Evolutionary conservation across 1,140 invertebrate species (phyloP), one percentile per base, ranked within the genome.

Genomic region (Brachystomella parvula): DNA sequence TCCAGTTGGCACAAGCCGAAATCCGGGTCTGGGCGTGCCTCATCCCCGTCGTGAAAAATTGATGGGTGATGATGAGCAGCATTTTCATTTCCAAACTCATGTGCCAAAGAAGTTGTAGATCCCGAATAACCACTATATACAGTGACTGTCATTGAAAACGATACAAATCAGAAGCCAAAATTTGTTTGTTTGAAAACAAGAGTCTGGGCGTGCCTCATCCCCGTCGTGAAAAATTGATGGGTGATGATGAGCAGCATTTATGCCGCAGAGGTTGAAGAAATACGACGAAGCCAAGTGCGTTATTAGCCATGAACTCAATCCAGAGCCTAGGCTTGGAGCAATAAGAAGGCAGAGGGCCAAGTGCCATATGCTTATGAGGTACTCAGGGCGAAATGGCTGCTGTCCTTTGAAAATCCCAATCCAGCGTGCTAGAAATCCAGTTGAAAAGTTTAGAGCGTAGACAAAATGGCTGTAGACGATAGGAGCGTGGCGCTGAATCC

Each of bases 381-480:
- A 65, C 39, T 73, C 71, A 0, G 49, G 21, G 0, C 71, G 65
- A 9, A 75, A 49, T 29, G 58, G 30, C 31, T 69, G 61, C 21
- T 67, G 9, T 12, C 74, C 70, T 19, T 39, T 61, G 2, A 56
- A n/a, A 15, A 71, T 59, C 2, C 24, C 32, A 19, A 61, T 49
- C 3, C 67, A 53, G 59, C 74, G 69, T 33, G 71, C 69, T n/a
- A 82, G 0, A 1, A 77, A 76, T 64, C 81, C 78, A 0, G 17
- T 49, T 6, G 79, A 64, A 63, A 82, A 81, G 1, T 77, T 65
- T 0, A 80, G 33, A 0, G 74, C 33, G 69, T 81, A 84, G 47
- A 84, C 32, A 0, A 85, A 0, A 2, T 83, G 83, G 47, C 77
- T 77, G 32, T 80, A 81, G 2, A 84, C n/a, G 71, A 77, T 79